Evolutionary conservation across 2,113 vertebrate genomes (phyloP).

Genomic region (Cryptotis parvus): DNA sequence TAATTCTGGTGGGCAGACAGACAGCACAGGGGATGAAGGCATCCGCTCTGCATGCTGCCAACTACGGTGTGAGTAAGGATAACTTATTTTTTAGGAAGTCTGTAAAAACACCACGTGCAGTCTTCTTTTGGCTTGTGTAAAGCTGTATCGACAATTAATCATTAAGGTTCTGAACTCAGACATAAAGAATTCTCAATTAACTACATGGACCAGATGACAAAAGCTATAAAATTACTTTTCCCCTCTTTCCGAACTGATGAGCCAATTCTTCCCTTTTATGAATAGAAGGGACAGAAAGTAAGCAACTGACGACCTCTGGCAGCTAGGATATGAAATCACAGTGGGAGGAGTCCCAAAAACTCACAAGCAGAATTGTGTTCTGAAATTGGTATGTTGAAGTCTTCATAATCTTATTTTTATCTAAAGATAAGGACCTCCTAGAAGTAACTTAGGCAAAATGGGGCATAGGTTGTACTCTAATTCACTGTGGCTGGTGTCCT

Average conservation of each 20-base stretch:
- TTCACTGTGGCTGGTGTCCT: not conserved
- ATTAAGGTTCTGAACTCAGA: conserved; percentile 12
- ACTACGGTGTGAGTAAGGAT: too few relatives aligned
- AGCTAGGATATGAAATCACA: not conserved
- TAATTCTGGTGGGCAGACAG: too few relatives aligned
- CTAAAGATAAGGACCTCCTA: not conserved
- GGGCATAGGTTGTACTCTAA: not conserved
- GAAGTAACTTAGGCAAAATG: not conserved
- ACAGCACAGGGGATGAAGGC: too few relatives aligned
- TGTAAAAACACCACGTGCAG: not conserved
- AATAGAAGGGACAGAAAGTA: not conserved
- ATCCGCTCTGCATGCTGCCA: too few relatives aligned
- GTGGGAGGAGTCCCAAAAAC: not conserved
- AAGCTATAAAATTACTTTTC: not conserved
- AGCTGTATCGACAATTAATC: not conserved
- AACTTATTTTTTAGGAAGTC: not conserved
- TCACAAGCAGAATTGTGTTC: not conserved
- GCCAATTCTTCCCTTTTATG: not conserved
- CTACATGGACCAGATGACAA: not conserved
- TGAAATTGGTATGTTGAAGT: not conserved
- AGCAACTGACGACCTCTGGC: not conserved
- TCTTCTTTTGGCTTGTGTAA: too few relatives aligned
- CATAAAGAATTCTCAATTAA: conserved; percentile 10
- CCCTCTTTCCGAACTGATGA: not conserved
- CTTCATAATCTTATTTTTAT: not conserved